A percentile compares a stretch with the other conserved stretches of the same genome.
Conservation (phyloP, 2,888 invertebrate species). For the Phorcus lineatus region DNA sequence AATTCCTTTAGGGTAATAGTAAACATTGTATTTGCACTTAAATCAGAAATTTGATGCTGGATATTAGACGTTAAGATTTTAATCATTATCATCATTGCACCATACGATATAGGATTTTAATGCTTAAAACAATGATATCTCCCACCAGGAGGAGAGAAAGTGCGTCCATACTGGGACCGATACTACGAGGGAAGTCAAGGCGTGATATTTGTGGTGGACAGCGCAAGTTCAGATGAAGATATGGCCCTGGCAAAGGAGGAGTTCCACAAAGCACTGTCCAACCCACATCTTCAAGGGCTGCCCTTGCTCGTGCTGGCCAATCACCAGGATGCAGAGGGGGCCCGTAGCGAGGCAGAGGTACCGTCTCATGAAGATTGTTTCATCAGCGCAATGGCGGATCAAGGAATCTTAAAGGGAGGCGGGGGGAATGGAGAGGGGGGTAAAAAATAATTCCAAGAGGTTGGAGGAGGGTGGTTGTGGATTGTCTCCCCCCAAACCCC, state of each 20-base stretch:
- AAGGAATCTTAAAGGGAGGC: too few relatives aligned
- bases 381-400: too few relatives aligned
- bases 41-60: too few relatives aligned
- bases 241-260: slow-evolving; percentile 56
- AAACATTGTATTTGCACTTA: too few relatives aligned
- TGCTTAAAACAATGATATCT: neutral
- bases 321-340: slow-evolving; percentile 64
- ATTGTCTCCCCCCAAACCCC: neutral
- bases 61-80: too few relatives aligned
- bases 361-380: neutral
- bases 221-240: slow-evolving; percentile 57
- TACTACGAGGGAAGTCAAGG: slow-evolving; percentile 69
- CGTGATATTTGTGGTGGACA: slow-evolving; percentile 71
- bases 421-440: too few relatives aligned
- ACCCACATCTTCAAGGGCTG: slow-evolving; percentile 59
- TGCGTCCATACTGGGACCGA: slow-evolving; percentile 71
- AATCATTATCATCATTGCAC: too few relatives aligned
- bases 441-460: neutral
- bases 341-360: slow-evolving; percentile 64
- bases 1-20: too few relatives aligned
- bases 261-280: slow-evolving; percentile 59
- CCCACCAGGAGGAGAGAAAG: slow-evolving; percentile 67
- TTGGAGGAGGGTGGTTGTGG: too few relatives aligned
- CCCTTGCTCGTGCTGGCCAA: slow-evolving; percentile 71
- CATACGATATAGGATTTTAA: too few relatives aligned